Percentiles rank a stretch among this genome's conserved stretches.
phyloP scores from a whole-genome alignment of 2,797 vertebrate genomes.

The Scolopax bukidnonensis region DNA sequence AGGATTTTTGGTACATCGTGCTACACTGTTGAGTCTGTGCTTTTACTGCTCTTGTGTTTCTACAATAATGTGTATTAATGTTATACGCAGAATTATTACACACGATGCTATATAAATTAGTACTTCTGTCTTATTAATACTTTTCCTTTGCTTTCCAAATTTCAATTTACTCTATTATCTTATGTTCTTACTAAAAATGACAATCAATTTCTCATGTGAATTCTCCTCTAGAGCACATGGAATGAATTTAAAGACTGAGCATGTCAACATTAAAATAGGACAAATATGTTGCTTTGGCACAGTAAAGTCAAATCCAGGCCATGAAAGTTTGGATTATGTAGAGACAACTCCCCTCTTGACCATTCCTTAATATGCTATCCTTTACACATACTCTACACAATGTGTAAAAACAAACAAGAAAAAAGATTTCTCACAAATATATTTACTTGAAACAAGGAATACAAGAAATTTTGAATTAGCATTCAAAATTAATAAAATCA shows the following conservation, averaged over 20 bases:
- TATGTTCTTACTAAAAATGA: constrained; percentile 39
- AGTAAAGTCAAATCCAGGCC: constrained; percentile 16
- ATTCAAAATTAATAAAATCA: background rate
- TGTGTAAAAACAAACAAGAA: background rate
- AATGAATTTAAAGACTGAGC: constrained; percentile 60
- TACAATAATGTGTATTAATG: background rate
- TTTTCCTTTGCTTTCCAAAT: background rate
- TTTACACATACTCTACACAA: background rate
- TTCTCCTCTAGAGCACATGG: constrained; percentile 19
- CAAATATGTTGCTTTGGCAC: constrained; percentile 57
- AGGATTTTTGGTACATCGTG: background rate
- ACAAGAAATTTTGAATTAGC: background rate
- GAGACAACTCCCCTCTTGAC: constrained; percentile 8
- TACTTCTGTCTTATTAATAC: background rate
- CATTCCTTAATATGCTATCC: constrained; percentile 9
- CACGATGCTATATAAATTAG: background rate
- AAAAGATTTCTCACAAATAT: background rate
- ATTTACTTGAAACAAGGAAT: background rate
- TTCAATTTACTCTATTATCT: background rate
- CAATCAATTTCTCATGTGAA: background rate
- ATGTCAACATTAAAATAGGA: constrained; percentile 50
- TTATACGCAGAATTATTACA: background rate
- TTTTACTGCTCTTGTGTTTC: background rate
- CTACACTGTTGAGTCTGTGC: background rate
- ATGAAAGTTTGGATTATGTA: constrained; percentile 34